phyloP scores from a whole-genome alignment of 2,888 invertebrate species.

The Archips xylosteana region DNA sequence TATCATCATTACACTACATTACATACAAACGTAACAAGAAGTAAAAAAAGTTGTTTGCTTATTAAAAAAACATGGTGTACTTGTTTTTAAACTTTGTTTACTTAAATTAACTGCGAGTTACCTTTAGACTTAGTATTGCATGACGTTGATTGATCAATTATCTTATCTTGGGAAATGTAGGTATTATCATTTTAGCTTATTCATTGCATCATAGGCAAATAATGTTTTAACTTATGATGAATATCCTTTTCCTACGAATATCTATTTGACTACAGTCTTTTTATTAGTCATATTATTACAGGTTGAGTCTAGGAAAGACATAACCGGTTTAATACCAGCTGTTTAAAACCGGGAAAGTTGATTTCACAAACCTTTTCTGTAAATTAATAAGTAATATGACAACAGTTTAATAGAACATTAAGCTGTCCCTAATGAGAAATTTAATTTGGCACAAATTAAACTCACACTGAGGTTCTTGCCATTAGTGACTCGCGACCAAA shows the following conservation, averaged over 20 bases:
- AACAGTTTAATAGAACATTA: too few relatives aligned
- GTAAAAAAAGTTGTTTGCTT: neutral
- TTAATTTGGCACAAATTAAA: too few relatives aligned
- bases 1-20: neutral
- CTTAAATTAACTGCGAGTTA: neutral
- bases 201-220: slow-evolving; percentile 5
- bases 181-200: slow-evolving; percentile 8
- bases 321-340: neutral
- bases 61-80: neutral
- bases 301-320: neutral
- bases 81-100: slow-evolving; percentile 4
- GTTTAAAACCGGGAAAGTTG: neutral
- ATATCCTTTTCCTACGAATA: neutral
- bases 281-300: neutral
- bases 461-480: too few relatives aligned
- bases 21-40: neutral
- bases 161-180: slow-evolving; percentile 2
- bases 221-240: neutral
- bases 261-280: neutral
- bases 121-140: neutral
- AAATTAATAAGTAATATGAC: too few relatives aligned
- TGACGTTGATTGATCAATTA: neutral
- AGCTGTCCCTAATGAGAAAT: too few relatives aligned
- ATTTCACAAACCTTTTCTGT: neutral
- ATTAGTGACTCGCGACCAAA: too few relatives aligned